Base-by-base conservation (phyloP, 2,797 vertebrate genomes). In the Pseudotriccus pelzelni region DNA sequence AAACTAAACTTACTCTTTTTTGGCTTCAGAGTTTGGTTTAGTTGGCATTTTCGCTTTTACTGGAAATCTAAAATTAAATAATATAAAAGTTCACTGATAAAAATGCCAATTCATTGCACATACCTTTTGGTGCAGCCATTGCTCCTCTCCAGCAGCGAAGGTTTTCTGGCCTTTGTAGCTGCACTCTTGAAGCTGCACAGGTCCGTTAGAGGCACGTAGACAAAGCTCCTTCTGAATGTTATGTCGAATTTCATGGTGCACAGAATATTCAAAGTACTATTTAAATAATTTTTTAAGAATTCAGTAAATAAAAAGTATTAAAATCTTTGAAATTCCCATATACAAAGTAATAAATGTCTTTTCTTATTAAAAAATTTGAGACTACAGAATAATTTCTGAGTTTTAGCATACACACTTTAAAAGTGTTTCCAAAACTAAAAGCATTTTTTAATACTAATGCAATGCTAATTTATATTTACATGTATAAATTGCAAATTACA, bases 181-280 rank as follows among this genome's bases (percentile, higher is more conserved):
- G 97, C 99, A 99, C 32, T 98, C 97, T 7, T 98, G 98, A 97
- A 99, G 98, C 95, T 98, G 98, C 92, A 98, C 98, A 2, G 95
- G 72, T 66, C 98, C 98, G 73, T 97, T 98, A 7, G 94, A 92
- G 91, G 98, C 98, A 22, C 98, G 98, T 94, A 99, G 97, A 97
- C 99, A 99, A 64, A 99, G 98, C 97, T 99, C 99, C 98, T 99
- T 99, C 98, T 99, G 99, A 92, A 99, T 98, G 96, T 99, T 99
- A 98, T 99, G 99, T 92, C 99, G 98, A 83, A 99, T 98, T 98
- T 99, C 99, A 3, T 94, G 98, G 75, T 95, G 98, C 60, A 98
- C 98, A 78, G 99, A 99, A 94, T 98, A 99, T 97, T 99, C 99
- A 95, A 99, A 99, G 97, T 99, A 99, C 99, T 99, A 59, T 90